These are phyloP conservation scores for Pterophyllum scalare DNA, from an alignment of 2,113 vertebrate genomes.

Conservation along the genomic window DNA sequence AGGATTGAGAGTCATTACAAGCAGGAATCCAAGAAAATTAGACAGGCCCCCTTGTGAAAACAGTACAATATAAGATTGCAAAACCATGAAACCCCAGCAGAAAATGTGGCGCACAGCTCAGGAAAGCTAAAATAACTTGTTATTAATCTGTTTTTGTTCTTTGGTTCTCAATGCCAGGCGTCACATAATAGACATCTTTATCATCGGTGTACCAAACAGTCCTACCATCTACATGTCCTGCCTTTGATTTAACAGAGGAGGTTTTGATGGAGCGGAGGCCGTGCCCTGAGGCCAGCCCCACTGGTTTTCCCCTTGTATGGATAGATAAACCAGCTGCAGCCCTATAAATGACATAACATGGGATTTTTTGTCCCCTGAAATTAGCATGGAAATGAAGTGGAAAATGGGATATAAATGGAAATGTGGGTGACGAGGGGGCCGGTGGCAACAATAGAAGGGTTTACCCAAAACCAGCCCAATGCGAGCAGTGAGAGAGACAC, in stretches of 20 bases:
- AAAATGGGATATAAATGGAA: constrained; percentile 79
- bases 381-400: constrained; percentile 79
- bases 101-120: constrained; percentile 25
- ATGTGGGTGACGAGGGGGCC: constrained; percentile 68
- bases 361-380: constrained; percentile 65
- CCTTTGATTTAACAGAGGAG: constrained; percentile 60
- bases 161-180: background rate
- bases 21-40: constrained; percentile 66
- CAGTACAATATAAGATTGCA: constrained; percentile 27
- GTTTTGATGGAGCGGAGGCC: constrained; percentile 56
- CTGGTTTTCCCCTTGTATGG: constrained; percentile 56
- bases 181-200: constrained; percentile 41
- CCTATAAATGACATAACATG: constrained; percentile 75
- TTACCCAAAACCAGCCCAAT: constrained; percentile 71
- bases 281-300: constrained; percentile 26
- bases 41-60: constrained; percentile 63
- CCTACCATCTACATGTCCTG: constrained; percentile 25
- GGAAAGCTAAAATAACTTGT: constrained; percentile 52
- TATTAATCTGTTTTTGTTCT: constrained; percentile 37
- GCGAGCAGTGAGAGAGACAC: constrained; percentile 33
- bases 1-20: constrained; percentile 67
- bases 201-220: constrained; percentile 38
- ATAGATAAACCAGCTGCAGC: constrained; percentile 73
- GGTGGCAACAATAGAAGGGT: constrained; percentile 71
- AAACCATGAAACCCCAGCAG: constrained; percentile 46